These are phyloP conservation scores for Hemicrepidius hirtus DNA, from an alignment of 2,888 invertebrate genomes.

Conservation along the genomic window DNA sequence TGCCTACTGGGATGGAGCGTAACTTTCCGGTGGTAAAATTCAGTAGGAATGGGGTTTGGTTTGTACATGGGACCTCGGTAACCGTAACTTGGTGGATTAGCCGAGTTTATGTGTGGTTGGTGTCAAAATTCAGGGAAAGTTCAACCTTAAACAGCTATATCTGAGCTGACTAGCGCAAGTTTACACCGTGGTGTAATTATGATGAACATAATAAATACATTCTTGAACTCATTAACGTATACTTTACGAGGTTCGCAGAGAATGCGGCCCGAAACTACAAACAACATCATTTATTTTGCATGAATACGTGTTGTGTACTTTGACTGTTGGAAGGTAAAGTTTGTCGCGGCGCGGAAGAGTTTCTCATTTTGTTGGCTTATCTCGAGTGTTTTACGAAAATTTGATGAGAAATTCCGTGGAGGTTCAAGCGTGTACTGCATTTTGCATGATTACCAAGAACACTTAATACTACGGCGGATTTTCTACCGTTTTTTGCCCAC, in stretches of 20 bases:
- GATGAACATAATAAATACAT: constrained; percentile 59
- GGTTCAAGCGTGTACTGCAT: constrained; percentile 52
- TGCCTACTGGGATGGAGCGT: not conserved
- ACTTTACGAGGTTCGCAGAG: constrained; percentile 57
- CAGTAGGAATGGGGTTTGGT: not conserved
- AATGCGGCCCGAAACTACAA: constrained; percentile 52
- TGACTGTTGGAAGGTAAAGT: constrained; percentile 53
- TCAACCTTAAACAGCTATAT: constrained; percentile 36
- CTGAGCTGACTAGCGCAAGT: constrained; percentile 33
- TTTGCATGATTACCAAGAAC: constrained; percentile 53
- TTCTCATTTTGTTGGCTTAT: constrained; percentile 57
- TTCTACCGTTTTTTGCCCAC: constrained; percentile 13
- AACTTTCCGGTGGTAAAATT: not conserved
- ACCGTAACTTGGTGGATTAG: constrained; percentile 6
- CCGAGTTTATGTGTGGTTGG: constrained; percentile 2
- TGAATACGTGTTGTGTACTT: constrained; percentile 60
- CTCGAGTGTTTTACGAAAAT: constrained; percentile 58
- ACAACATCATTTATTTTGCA: constrained; percentile 62
- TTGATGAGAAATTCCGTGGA: constrained; percentile 57
- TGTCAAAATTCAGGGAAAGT: constrained; percentile 33
- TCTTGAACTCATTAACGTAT: constrained; percentile 60
- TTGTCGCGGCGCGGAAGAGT: constrained; percentile 52
- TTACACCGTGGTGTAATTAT: constrained; percentile 52
- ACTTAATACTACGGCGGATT: constrained; percentile 31
- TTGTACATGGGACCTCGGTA: not conserved